Evolutionary conservation across 1,140 invertebrate genomes (phyloP).

Genomic region (Papilio polytes): DNA sequence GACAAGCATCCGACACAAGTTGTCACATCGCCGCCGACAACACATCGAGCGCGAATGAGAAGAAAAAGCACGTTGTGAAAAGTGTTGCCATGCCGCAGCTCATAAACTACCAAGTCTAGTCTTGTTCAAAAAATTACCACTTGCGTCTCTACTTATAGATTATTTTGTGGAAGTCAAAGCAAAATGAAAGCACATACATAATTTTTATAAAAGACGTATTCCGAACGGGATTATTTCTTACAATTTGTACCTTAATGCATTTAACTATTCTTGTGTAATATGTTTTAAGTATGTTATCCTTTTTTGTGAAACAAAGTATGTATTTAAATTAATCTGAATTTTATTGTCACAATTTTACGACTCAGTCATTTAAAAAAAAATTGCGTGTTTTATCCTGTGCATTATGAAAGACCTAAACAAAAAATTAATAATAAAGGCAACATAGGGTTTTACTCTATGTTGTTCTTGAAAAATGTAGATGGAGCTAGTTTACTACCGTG

Average conservation of each 20-base stretch:
- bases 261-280: neutral
- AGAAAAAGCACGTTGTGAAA: conserved; percentile 18
- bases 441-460: neutral
- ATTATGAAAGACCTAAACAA: conserved; percentile 4
- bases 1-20: conserved; percentile 65
- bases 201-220: too few species aligned
- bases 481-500: neutral
- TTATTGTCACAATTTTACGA: too few species aligned
- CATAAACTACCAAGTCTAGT: neutral
- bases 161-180: neutral
- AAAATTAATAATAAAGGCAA: neutral
- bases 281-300: neutral
- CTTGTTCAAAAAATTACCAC: neutral
- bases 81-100: conserved; percentile 3
- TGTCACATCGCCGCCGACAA: conserved; percentile 61
- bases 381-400: neutral
- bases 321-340: neutral
- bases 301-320: neutral
- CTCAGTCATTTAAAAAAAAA: neutral
- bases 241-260: too few species aligned
- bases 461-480: conserved; percentile 9
- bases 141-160: neutral
- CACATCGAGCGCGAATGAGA: conserved; percentile 80
- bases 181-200: too few species aligned
- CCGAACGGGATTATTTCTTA: too few species aligned